phyloP scores from a whole-genome alignment of 2,888 invertebrate species.

The Selenia dentaria region DNA sequence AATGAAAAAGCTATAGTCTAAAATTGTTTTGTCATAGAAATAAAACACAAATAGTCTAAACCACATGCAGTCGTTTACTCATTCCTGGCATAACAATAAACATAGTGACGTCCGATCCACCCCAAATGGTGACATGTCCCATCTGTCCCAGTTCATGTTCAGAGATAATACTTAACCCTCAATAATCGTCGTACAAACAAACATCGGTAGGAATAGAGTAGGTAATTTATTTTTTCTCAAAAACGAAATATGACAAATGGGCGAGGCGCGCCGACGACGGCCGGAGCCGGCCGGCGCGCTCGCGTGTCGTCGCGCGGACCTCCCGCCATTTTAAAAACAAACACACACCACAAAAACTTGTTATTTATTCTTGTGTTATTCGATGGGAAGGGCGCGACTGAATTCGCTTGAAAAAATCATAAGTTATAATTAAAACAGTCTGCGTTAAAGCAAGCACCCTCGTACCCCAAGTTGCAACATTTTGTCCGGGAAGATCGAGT shows the following conservation, averaged over 20 bases:
- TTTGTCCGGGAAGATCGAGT: too few relatives aligned
- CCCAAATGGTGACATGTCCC: conserved; percentile 59
- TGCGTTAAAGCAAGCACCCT: conserved; percentile 41
- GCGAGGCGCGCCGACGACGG: conserved; percentile 58
- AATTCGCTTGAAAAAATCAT: conserved; percentile 80
- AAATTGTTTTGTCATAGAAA: too few relatives aligned
- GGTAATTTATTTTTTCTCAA: conserved; percentile 80
- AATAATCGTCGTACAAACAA: conserved; percentile 78
- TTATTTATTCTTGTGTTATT: conserved; percentile 82
- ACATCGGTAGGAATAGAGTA: conserved; percentile 75
- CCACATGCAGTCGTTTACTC: too few relatives aligned
- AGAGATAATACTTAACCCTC: conserved; percentile 76
- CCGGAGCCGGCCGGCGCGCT: conserved; percentile 43
- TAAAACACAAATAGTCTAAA: too few relatives aligned
- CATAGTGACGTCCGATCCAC: conserved; percentile 45
- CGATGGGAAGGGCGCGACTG: conserved; percentile 78
- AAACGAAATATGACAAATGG: conserved; percentile 83
- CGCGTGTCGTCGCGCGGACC: conserved; percentile 83
- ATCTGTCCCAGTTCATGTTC: conserved; percentile 63
- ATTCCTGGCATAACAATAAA: conserved; percentile 11
- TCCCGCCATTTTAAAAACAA: conserved; percentile 85
- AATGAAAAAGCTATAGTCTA: too few relatives aligned
- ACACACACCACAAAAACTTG: conserved; percentile 81
- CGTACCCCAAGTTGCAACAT: too few relatives aligned
- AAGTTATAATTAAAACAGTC: conserved; percentile 78